Evolutionary conservation across 2,797 vertebrate species (phyloP), one percentile per base, ranked within the genome.

Genomic region (Etheostoma nigrum): DNA sequence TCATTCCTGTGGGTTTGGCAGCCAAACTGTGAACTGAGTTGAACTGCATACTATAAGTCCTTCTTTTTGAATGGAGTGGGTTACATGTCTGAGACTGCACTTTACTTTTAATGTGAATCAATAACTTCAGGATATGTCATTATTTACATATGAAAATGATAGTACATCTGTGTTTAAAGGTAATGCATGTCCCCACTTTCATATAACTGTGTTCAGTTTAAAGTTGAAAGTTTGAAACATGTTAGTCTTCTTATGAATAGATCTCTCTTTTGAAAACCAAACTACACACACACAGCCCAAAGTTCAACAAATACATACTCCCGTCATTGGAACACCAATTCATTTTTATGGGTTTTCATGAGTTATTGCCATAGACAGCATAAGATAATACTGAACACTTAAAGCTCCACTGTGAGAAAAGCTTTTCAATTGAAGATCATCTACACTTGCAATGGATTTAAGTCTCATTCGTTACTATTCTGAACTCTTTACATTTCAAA

Each of bases 1-100:
- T 89, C 86, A 78, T 89, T 92, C 78, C 87, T 81, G 74, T 81
- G 86, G 87, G 65, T 87, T 83, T 81, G 76, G 79, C 67, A 74
- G 30, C 30, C 52, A 53, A 36, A 52, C 60, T 40, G 58, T 58
- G 60, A 40, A 49, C 44, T 48, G 44, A 77, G 66, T 27, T 66
- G 45, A 84, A 55, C 80, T 60, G 72, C 76, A 81, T 78, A 67
- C 33, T 71, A 51, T 21, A 27, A 83, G 65, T 84, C 72, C 63
- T 52, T 7, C 3, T 51, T 64, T 86, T 71, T 66, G 42, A 71
- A 81, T 36, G 74, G 51, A 83, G 27, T 30, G 0, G 36, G 62
- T 63, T 72, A 67, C 5, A 53, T 57, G 36, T 75, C 65, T 62
- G 65, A 81, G 23, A 70, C 75, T 72, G 78, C 66, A 83, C 84